Percentiles rank a stretch among this genome's conserved stretches.
Conservation (phyloP, 2,797 vertebrate species). For the Oreochromis mossambicus region DNA sequence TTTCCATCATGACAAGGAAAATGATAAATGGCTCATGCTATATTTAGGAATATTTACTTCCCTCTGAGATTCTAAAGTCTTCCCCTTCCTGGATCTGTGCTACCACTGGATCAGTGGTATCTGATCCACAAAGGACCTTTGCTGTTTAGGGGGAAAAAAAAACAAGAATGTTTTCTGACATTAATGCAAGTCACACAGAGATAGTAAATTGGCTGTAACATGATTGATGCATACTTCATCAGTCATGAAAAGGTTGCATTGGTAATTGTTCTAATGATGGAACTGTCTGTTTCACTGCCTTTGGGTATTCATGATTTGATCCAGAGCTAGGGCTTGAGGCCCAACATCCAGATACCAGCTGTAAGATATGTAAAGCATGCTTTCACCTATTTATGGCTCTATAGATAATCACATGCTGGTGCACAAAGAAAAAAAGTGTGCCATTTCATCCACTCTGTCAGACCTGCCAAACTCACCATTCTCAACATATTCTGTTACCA, state of each 20-base stretch:
- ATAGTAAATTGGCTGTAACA: neutral
- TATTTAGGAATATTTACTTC: neutral
- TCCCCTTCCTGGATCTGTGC: neutral
- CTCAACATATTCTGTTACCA: neutral
- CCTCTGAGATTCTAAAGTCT: neutral
- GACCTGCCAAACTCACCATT: neutral
- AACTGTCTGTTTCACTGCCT: neutral
- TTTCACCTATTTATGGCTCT: neutral
- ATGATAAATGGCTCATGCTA: neutral
- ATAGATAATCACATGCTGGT: neutral
- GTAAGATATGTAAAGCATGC: neutral
- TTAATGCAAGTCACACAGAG: neutral
- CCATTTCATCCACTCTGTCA: neutral
- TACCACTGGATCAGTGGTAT: neutral
- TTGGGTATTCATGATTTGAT: neutral
- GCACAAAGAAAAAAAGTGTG: neutral
- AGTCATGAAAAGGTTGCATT: conserved; percentile 25
- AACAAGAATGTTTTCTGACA: neutral
- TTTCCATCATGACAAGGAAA: neutral
- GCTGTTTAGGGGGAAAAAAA: neutral
- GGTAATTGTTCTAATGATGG: conserved; percentile 22
- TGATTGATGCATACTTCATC: conserved; percentile 24
- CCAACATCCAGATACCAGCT: neutral
- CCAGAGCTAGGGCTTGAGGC: neutral
- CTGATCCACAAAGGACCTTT: neutral